A percentile compares a stretch with the other conserved stretches of the same genome.
phyloP scores from a whole-genome alignment of 2,888 invertebrate genomes.

The Bugula neritina region DNA sequence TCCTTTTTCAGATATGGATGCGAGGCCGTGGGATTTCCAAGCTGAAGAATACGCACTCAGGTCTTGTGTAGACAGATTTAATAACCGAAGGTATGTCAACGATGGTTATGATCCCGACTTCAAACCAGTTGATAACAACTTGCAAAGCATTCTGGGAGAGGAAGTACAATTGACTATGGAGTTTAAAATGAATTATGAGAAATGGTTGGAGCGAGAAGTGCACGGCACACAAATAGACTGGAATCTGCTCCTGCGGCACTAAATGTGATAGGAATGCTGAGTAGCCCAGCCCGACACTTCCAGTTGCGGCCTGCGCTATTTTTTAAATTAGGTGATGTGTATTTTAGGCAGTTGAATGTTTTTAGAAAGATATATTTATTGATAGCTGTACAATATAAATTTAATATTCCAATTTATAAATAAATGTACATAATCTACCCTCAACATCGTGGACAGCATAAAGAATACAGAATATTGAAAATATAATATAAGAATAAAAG shows the following conservation, averaged over 20 bases:
- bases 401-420: too few relatives aligned
- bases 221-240: constrained; percentile 68
- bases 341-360: too few relatives aligned
- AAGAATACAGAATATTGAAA: too few relatives aligned
- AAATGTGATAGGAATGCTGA: not conserved
- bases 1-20: constrained; percentile 76
- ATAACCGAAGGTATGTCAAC: constrained; percentile 78
- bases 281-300: not conserved
- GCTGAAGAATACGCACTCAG: constrained; percentile 92
- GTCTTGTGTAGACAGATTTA: constrained; percentile 90
- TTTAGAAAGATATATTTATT: too few relatives aligned
- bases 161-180: constrained; percentile 80
- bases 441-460: too few relatives aligned
- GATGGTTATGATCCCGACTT: constrained; percentile 58
- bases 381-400: too few relatives aligned
- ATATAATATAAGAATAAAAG: too few relatives aligned
- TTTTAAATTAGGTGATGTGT: too few relatives aligned
- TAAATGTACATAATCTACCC: too few relatives aligned
- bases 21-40: constrained; percentile 92
- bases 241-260: constrained; percentile 55
- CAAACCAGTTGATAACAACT: constrained; percentile 70
- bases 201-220: constrained; percentile 95
- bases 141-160: constrained; percentile 72
- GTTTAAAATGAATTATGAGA: constrained; percentile 65
- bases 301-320: not conserved